Evolutionary conservation across 2,888 invertebrate genomes (phyloP), one percentile per base, ranked within the genome.

Genomic region (Chaitophorus viminalis): DNA sequence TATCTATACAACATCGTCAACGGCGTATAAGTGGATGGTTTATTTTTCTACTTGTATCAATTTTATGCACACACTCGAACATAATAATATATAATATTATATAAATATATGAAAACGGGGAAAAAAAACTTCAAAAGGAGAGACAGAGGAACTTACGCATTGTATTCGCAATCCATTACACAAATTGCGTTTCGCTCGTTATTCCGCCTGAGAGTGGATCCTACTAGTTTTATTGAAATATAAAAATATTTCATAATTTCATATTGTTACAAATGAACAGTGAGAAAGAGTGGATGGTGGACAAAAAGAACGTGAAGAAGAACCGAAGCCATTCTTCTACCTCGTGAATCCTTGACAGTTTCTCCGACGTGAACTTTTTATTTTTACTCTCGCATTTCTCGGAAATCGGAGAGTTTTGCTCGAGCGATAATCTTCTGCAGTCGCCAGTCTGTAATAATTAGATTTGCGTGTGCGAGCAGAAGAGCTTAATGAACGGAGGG

Each of bases 401-500:
- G 14, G 60, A 18, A 60, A 36, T 79, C 31, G 79, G 60, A 78
- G 33, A 60, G 65, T 68, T 46, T 68, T 36, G 21, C 39, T 65
- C 39, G 29, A 68, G 60, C 65, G 52, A 39, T 29, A 29, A 81
- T 81, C 39, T 14, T n/a, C 65, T 46, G 8, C 29, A 33, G 78
- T 79, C 36, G 68, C 39, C 68, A 21, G 39, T 39, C 81, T 33
- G 68, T 65, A 70, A 82, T 82, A 70, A 70, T 82, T 82, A 46
- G 68, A 82, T 81, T 65, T 82, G 70, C 46, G 46, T 82, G 70
- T 70, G 29, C 79, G 82, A 82, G 70, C 46, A 82, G 70, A 52
- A 82, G 52, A 70, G 31, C 68, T 70, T 82, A 82, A 82, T 82
- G 82, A 82, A 82, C 70, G 70, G 81, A 65, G 39, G 81, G 81